A percentile compares a stretch with the other conserved stretches of the same genome.
These are phyloP conservation scores for Paralinhomoeus sp. DNA, from an alignment of 2,888 invertebrate genomes.

Conservation along the genomic window DNA sequence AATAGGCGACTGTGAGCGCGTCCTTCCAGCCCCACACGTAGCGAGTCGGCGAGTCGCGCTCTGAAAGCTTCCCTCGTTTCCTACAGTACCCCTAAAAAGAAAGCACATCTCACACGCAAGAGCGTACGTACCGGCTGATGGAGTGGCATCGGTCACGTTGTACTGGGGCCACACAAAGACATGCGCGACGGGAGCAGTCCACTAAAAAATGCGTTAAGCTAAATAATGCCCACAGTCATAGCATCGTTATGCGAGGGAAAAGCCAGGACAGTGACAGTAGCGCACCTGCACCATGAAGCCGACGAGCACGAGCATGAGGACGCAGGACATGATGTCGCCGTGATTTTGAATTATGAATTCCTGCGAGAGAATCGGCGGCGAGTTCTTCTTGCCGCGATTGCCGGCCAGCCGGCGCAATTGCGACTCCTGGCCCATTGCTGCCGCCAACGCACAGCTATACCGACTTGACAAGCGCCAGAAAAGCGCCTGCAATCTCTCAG, in stretches of 20 bases:
- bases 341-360: slow-evolving; percentile 89
- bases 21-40: slow-evolving; percentile 81
- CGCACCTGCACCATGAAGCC: slow-evolving; percentile 88
- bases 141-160: slow-evolving; percentile 43
- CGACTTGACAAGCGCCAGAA: too few relatives aligned
- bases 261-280: too few relatives aligned
- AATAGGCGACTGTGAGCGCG: slow-evolving; percentile 75
- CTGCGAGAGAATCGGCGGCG: slow-evolving; percentile 18
- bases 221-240: too few relatives aligned
- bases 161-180: slow-evolving; percentile 87
- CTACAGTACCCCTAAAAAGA: too few relatives aligned
- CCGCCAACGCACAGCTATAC: too few relatives aligned
- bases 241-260: too few relatives aligned
- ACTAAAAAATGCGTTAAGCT: slow-evolving; percentile 43
- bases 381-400: slow-evolving; percentile 1
- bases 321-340: slow-evolving; percentile 92
- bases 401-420: slow-evolving; percentile 6
- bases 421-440: slow-evolving; percentile 3
- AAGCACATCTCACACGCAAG: too few relatives aligned
- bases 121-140: not conserved
- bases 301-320: slow-evolving; percentile 89
- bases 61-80: too few relatives aligned
- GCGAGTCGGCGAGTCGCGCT: too few relatives aligned
- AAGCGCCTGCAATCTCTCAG: too few relatives aligned
- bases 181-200: slow-evolving; percentile 66